Evolutionary conservation across 2,888 invertebrate genomes (phyloP), one percentile per base, ranked within the genome.

Genomic region (Lochmaea crataegi): DNA sequence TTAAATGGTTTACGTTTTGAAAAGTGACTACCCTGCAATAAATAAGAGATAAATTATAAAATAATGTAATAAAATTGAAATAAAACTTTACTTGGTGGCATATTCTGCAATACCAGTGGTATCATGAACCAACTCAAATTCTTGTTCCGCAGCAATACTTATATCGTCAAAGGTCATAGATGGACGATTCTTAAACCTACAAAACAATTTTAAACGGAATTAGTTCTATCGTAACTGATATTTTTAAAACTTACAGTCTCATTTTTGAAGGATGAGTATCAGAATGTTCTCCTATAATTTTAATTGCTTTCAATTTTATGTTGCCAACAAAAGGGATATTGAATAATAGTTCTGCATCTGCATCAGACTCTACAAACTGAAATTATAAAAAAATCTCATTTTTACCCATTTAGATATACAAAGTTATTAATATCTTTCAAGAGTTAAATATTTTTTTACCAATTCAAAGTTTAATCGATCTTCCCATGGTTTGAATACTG

Each of bases 261-360:
- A 99, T 91, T 86, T 91, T 92, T 32, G 92, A 90, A 16, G 99
- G 99, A 89, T 97, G 96, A 22, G 92, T 89, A 75, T 93, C 92
- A 77, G 94, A 92, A 84, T 96, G 94, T 77, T 95, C 96, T n/a
- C 98, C 98, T 79, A 94, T 90, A 68, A 99, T 88, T 80, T 96
- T 94, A 57, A 99, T 91, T 11, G 98, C 98, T 88, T 98, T 98
- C 65, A 99, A 88, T 87, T 98, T 98, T 1, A 99, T 91, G 88
- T 95, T 96, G 45, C 97, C 98, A 51, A 96, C 96, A 85, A 99
- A 99, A 38, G 98, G 98, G 83, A 99, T 96, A 85, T 98, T 98
- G 85, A 99, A 97, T 2, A 99, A 88, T 5, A 99, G 88, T 87
- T 99, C 99, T 86, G 96, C 95, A 88, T 99, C 99, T 1, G 92